These are phyloP conservation scores for Anthoscopus minutus DNA, from an alignment of 2,113 vertebrate species.

Conservation along the genomic window DNA sequence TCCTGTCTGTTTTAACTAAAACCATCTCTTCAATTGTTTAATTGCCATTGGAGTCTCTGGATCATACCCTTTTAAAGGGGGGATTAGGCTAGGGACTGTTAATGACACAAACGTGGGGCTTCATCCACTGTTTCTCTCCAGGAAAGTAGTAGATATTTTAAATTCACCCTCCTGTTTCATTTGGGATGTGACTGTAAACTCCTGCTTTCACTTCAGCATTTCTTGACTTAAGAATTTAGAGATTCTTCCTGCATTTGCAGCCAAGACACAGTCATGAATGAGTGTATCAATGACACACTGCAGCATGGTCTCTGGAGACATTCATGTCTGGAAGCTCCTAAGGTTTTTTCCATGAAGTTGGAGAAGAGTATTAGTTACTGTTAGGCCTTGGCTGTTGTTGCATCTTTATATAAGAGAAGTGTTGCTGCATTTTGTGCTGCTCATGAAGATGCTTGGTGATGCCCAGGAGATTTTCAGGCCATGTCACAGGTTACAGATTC, in stretches of 20 bases:
- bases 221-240: neutral
- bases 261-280: neutral
- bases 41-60: neutral
- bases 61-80: neutral
- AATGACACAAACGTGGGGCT: neutral
- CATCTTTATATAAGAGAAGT: neutral
- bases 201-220: neutral
- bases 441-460: neutral
- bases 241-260: neutral
- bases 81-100: neutral
- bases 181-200: rapidly evolving
- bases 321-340: neutral
- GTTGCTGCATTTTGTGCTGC: neutral
- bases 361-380: neutral
- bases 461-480: neutral
- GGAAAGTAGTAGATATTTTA: neutral
- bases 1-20: neutral
- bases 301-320: neutral
- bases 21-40: neutral
- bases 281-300: neutral
- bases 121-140: neutral
- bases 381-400: neutral
- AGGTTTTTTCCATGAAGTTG: neutral
- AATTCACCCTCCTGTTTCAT: neutral
- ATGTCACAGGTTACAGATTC: neutral